A percentile compares a stretch with the other conserved stretches of the same genome.
These are phyloP conservation scores for Melieria picta DNA, from an alignment of 2,888 invertebrate species.

Conservation along the genomic window DNA sequence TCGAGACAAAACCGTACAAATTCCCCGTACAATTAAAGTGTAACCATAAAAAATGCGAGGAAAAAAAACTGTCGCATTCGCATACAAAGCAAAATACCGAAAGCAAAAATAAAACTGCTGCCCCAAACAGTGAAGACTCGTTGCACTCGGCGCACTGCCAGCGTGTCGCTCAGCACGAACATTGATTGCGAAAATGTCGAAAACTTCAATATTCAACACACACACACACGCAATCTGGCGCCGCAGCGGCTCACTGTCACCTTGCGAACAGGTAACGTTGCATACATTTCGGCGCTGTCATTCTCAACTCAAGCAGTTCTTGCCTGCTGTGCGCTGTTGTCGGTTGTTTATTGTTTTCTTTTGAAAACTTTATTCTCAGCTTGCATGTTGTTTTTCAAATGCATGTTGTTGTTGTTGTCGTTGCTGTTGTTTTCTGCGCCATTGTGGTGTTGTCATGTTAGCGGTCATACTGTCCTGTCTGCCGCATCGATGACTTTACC, in stretches of 20 bases:
- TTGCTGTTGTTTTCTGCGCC: no score
- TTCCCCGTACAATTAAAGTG: no score
- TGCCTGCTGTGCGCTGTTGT: no score
- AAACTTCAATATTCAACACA: background rate
- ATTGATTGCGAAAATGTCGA: conserved; percentile 1
- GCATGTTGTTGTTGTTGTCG: background rate
- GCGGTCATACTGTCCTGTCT: no score
- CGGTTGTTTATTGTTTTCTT: no score
- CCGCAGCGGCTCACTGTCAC: background rate
- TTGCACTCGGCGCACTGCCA: background rate
- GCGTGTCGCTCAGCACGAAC: background rate
- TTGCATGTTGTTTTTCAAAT: background rate
- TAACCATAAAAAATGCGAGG: no score
- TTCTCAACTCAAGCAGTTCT: background rate
- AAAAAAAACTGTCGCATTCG: background rate
- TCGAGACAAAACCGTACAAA: no score
- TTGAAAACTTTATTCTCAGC: no score
- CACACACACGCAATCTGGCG: background rate
- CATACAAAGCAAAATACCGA: background rate
- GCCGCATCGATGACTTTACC: no score
- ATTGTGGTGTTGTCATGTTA: no score
- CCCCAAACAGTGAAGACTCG: background rate
- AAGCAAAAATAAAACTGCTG: background rate
- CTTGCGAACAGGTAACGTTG: background rate
- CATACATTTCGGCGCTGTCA: background rate